Conservation (phyloP, 92 coral and sea anemone genomes). For the Porites rus region DNA sequence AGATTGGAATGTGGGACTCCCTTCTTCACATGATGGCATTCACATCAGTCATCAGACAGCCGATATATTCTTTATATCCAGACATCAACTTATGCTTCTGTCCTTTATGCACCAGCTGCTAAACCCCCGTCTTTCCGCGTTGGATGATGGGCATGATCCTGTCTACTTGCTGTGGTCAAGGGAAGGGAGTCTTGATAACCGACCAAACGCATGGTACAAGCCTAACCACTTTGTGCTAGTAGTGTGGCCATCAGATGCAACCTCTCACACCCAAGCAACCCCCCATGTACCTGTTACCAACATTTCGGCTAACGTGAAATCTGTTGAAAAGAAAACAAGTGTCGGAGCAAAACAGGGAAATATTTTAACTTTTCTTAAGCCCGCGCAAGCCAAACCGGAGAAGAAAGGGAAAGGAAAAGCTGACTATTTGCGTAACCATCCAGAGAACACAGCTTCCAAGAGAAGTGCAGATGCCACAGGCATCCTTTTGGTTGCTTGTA, state of each 20-base stretch:
- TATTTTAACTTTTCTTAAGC: constrained; percentile 4
- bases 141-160: constrained; percentile 18
- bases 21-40: constrained; percentile 20
- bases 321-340: not conserved
- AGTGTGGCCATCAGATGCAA: not conserved
- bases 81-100: constrained; percentile 23
- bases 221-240: constrained; percentile 13
- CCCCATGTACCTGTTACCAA: not conserved
- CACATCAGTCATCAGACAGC: constrained; percentile 19
- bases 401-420: not conserved
- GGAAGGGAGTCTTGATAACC: constrained; percentile 27
- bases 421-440: not conserved
- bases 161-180: constrained; percentile 36
- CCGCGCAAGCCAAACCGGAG: not conserved
- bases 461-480: too few species aligned
- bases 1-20: constrained; percentile 9
- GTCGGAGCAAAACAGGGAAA: constrained; percentile 16
- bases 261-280: not conserved
- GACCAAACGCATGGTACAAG: not conserved
- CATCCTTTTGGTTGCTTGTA: too few species aligned
- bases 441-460: not conserved
- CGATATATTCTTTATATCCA: constrained; percentile 47
- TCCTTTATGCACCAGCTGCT: constrained; percentile 23
- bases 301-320: too few species aligned
- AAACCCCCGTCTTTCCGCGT: constrained; percentile 7